A percentile compares a stretch with the other conserved stretches of the same genome.
Conservation (phyloP, 2,113 vertebrate genomes). For the Oreochromis spilurus region DNA sequence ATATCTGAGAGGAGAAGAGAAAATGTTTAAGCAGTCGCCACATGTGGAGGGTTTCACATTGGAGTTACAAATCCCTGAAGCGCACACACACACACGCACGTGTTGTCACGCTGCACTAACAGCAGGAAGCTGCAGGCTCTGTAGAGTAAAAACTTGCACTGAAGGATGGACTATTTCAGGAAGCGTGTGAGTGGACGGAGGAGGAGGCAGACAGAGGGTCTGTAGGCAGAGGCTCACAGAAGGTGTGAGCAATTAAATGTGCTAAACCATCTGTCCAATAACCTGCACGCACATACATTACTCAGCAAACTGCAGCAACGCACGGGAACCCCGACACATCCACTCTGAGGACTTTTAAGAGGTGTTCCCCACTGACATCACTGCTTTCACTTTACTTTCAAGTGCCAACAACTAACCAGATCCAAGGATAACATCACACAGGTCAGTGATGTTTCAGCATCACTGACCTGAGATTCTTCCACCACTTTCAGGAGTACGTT, state of each 20-base stretch:
- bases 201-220: conserved; percentile 14
- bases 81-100: rapidly evolving
- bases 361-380: not conserved
- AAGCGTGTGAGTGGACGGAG: not conserved
- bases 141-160: not conserved
- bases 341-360: not conserved
- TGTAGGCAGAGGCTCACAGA: conserved; percentile 76
- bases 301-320: conserved; percentile 80
- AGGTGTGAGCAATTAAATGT: conserved; percentile 92
- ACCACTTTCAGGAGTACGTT: not conserved
- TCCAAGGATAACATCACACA: not conserved
- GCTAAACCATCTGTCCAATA: conserved; percentile 90
- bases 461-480: not conserved
- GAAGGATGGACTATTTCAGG: not conserved
- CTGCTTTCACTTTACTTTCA: not conserved
- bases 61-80: not conserved
- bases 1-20: not conserved
- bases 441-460: not conserved
- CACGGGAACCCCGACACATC: not conserved
- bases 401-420: not conserved
- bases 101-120: not conserved
- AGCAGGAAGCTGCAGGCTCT: not conserved
- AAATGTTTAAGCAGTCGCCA: not conserved
- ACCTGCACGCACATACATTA: conserved; percentile 85
- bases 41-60: not conserved